Conservation (phyloP, 2,797 vertebrate genomes). For the Peromyscus aztecus region DNA sequence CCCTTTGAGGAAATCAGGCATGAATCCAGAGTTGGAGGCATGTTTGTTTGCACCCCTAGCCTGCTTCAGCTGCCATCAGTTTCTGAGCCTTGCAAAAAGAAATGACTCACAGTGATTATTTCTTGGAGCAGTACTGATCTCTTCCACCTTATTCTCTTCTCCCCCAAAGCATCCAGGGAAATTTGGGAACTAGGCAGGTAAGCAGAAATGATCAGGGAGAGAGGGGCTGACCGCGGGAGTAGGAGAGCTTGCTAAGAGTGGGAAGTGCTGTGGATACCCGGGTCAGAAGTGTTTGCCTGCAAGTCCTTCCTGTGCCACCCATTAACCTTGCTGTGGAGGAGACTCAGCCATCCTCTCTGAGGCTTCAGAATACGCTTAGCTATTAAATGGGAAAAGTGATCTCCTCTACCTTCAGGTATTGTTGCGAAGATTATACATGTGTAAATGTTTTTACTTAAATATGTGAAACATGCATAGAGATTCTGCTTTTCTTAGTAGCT, state of each 20-base stretch:
- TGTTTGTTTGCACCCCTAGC: neutral
- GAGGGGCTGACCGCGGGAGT: neutral
- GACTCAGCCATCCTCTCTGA: neutral
- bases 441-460: neutral
- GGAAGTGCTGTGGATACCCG: accelerated
- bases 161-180: neutral
- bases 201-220: neutral
- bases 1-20: neutral
- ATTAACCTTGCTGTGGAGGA: neutral
- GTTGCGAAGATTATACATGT: neutral
- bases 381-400: neutral
- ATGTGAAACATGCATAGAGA: neutral
- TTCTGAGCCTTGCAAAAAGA: constrained; percentile 33
- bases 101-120: neutral
- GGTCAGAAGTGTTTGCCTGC: neutral
- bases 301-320: neutral
- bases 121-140: neutral
- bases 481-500: neutral
- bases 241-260: neutral
- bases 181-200: neutral
- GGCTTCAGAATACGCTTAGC: neutral
- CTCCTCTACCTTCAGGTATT: accelerated
- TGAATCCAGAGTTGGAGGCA: neutral
- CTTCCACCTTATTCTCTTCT: neutral
- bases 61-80: neutral